Evolutionary conservation across 2,797 vertebrate species (phyloP).

Genomic region (Eleutherodactylus coqui): DNA sequence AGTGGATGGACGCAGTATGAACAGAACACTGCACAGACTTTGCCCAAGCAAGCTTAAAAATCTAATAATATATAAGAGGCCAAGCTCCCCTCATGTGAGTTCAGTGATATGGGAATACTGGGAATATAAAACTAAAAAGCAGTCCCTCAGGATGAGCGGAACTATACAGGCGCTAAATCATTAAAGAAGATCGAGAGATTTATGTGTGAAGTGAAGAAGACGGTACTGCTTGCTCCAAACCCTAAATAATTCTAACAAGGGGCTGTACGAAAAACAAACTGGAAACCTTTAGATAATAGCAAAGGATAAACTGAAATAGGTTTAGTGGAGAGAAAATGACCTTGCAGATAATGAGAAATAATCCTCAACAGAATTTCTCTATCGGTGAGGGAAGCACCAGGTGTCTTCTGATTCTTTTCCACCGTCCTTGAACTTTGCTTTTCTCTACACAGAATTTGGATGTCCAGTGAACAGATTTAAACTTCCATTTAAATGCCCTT

Average conservation of each 20-base stretch:
- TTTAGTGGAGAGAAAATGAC: background rate
- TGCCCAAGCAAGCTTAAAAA: background rate
- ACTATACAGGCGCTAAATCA: background rate
- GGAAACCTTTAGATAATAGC: background rate
- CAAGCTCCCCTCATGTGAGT: background rate
- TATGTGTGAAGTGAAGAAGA: background rate
- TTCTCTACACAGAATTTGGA: background rate
- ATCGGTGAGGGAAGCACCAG: background rate
- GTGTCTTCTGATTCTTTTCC: background rate
- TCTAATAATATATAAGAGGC: background rate
- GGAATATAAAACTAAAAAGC: background rate
- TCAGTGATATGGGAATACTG: background rate
- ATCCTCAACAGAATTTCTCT: background rate
- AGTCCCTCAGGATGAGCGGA: background rate
- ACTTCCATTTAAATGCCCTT: no score
- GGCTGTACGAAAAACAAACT: background rate
- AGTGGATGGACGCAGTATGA: background rate
- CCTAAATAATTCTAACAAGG: background rate
- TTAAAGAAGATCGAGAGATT: background rate
- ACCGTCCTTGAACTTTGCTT: background rate
- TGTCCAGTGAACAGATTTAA: background rate
- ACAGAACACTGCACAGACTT: background rate
- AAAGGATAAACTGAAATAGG: background rate
- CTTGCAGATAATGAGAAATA: constrained; percentile 1
- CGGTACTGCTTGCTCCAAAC: background rate